phyloP scores from a whole-genome alignment of 2,888 invertebrate species.

The Cremastobaeus sp. region DNA sequence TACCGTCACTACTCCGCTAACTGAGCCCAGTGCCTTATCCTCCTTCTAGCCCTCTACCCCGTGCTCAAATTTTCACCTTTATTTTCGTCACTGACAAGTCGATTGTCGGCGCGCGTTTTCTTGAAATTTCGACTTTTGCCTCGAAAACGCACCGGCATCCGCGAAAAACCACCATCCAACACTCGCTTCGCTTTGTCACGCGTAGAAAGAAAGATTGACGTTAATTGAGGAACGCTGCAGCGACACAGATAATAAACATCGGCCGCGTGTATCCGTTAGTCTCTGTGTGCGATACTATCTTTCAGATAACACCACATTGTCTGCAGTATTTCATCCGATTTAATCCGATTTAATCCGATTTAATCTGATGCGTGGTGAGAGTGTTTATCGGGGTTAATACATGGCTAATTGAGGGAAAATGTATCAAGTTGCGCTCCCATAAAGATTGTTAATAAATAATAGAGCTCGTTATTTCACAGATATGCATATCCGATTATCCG shows the following conservation, averaged over 20 bases:
- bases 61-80: no score
- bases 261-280: conserved; percentile 5
- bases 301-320: conserved; percentile 19
- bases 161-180: background rate
- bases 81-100: no score
- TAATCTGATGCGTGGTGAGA: conserved; percentile 9
- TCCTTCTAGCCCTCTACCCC: no score
- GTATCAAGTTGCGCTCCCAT: background rate
- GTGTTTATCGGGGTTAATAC: conserved; percentile 34
- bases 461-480: no score
- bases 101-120: no score
- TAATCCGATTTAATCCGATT: no score
- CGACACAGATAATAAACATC: conserved; percentile 11
- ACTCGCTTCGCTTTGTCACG: conserved; percentile 2
- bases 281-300: conserved; percentile 9
- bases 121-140: background rate
- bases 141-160: background rate
- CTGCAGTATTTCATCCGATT: conserved; percentile 18
- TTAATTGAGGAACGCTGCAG: background rate
- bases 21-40: no score
- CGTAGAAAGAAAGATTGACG: conserved; percentile 9
- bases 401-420: conserved; percentile 15
- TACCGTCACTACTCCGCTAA: no score
- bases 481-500: no score
- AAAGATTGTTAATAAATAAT: conserved; percentile 10